Evolutionary conservation across 2,797 vertebrate species (phyloP).

Genomic region (Microctenopoma steveboyesi): DNA sequence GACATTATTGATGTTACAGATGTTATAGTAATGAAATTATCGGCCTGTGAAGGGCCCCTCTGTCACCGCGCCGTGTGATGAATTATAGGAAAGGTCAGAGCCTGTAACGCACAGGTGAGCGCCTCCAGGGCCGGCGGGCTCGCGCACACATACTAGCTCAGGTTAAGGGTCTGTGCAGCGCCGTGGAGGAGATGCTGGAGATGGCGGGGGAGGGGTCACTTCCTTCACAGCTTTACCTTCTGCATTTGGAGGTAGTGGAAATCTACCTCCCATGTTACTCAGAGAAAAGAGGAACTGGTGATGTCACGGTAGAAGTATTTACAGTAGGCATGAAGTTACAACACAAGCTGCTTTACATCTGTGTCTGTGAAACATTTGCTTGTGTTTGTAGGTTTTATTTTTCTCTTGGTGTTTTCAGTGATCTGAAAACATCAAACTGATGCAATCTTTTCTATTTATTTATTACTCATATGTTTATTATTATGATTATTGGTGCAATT

Average conservation of each 20-base stretch:
- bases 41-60: conserved; percentile 84
- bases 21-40: conserved; percentile 88
- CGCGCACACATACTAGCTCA: conserved; percentile 19
- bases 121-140: conserved; percentile 48
- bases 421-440: no score
- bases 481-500: no score
- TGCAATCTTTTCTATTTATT: no score
- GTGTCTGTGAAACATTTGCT: no score
- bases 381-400: no score
- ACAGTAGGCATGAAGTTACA: no score
- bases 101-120: conserved; percentile 76
- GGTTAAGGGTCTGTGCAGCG: conserved; percentile 28
- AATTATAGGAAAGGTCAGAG: conserved; percentile 85
- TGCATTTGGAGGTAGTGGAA: conserved; percentile 32
- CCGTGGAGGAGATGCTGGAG: not conserved
- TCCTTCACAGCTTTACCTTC: conserved; percentile 39
- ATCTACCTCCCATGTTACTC: conserved; percentile 27
- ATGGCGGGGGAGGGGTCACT: conserved; percentile 1
- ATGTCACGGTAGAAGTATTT: no score
- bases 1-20: conserved; percentile 87
- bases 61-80: conserved; percentile 74
- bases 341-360: no score
- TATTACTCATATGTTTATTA: no score
- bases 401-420: no score
- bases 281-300: not conserved